Conservation (phyloP, 2,113 vertebrate genomes). For the Seriola quinqueradiata region DNA sequence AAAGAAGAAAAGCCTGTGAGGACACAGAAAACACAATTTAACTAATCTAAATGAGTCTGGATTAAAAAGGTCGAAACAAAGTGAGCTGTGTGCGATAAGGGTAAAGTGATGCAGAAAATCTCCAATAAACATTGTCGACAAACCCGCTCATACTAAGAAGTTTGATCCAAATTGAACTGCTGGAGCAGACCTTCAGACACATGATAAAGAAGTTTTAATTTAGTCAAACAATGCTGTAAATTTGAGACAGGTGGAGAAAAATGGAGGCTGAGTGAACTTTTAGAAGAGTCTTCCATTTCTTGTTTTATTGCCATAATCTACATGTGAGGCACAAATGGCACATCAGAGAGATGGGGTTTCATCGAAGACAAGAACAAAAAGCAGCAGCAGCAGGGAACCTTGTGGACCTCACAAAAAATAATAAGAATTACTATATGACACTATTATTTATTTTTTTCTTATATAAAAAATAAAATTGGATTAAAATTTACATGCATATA, state of each 20-base stretch:
- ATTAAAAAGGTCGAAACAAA: constrained; percentile 63
- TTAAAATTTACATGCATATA: background rate
- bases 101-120: constrained; percentile 41
- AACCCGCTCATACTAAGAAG: constrained; percentile 27
- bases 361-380: background rate
- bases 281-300: background rate
- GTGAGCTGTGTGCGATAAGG: constrained; percentile 16
- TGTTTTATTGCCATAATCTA: background rate
- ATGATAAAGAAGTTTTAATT: constrained; percentile 20
- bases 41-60: constrained; percentile 57
- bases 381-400: too few species aligned
- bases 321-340: background rate
- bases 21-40: constrained; percentile 52
- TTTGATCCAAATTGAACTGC: constrained; percentile 20
- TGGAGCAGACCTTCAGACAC: constrained; percentile 11
- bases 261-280: background rate
- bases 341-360: background rate
- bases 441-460: too few species aligned
- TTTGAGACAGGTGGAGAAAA: background rate
- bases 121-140: constrained; percentile 31
- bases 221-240: background rate
- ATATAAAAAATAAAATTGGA: too few species aligned
- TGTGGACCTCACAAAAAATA: background rate
- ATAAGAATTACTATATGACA: too few species aligned
- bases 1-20: constrained; percentile 23